These are phyloP conservation scores for Xanthia togata DNA, from an alignment of 2,888 invertebrate genomes.

Conservation along the genomic window DNA sequence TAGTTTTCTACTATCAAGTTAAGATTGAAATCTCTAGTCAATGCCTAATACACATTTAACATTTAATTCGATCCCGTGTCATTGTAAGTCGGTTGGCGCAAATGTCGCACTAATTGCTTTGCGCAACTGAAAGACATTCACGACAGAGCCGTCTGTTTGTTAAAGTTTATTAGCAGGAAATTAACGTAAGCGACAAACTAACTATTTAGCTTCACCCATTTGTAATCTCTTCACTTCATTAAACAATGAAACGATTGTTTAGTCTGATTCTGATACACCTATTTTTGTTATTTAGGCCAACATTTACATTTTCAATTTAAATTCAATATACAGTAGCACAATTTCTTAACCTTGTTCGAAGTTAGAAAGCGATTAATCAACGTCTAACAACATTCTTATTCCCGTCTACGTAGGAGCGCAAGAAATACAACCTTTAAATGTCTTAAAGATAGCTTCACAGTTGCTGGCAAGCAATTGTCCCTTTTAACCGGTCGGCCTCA, in stretches of 20 bases:
- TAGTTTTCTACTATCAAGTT: conserved; percentile 15
- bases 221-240: conserved; percentile 76
- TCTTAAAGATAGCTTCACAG: conserved; percentile 82
- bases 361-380: conserved; percentile 80
- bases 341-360: conserved; percentile 71
- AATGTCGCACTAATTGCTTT: conserved; percentile 81
- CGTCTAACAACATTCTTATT: conserved; percentile 79
- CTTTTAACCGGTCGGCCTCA: conserved; percentile 84
- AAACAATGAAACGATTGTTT: conserved; percentile 72
- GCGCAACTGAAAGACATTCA: conserved; percentile 74
- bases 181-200: conserved; percentile 73
- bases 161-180: conserved; percentile 80
- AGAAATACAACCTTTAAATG: conserved; percentile 83
- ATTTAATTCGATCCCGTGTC: conserved; percentile 59
- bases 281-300: conserved; percentile 66
- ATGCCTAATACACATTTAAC: conserved; percentile 50
- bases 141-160: conserved; percentile 75
- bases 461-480: conserved; percentile 84
- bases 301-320: conserved; percentile 76
- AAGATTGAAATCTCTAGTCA: conserved; percentile 38
- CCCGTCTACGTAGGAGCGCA: conserved; percentile 71
- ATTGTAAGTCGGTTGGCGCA: conserved; percentile 66
- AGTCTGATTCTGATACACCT: conserved; percentile 57
- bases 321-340: conserved; percentile 73
- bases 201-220: conserved; percentile 75